These are phyloP conservation scores for Australoheros facetus DNA, from an alignment of 2,797 vertebrate species.

Conservation along the genomic window DNA sequence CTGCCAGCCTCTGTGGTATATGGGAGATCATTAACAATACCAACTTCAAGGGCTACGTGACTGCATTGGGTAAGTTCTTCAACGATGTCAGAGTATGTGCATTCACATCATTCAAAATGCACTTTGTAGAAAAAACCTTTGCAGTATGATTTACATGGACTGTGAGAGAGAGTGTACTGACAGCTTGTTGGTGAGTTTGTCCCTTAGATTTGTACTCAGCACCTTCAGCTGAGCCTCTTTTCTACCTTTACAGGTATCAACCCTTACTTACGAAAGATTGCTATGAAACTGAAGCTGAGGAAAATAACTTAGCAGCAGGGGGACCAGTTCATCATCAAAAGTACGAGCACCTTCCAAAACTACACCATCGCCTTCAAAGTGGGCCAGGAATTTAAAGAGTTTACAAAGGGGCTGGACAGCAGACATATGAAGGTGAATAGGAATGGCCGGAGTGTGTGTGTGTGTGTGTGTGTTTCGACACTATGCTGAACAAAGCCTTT, in stretches of 20 bases:
- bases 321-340: constrained; percentile 83
- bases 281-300: constrained; percentile 82
- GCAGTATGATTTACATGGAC: not conserved
- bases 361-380: constrained; percentile 83
- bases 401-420: constrained; percentile 87
- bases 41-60: constrained; percentile 89
- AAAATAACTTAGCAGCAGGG: constrained; percentile 87
- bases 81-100: not conserved
- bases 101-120: not conserved
- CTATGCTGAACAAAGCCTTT: not conserved
- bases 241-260: constrained; percentile 78
- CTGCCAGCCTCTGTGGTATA: constrained; percentile 83
- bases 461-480: too few species aligned
- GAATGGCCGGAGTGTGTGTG: not conserved
- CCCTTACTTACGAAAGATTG: constrained; percentile 82
- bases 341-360: constrained; percentile 81
- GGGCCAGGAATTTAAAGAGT: constrained; percentile 87
- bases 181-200: not conserved
- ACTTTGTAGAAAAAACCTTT: not conserved
- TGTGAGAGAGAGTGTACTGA: not conserved
- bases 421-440: constrained; percentile 84
- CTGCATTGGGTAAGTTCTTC: constrained; percentile 83
- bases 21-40: constrained; percentile 88
- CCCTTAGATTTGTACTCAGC: too few species aligned
- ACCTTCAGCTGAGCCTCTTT: not conserved